Conservation (phyloP, 2,113 vertebrate genomes). For the Neotragus pygmaeus region DNA sequence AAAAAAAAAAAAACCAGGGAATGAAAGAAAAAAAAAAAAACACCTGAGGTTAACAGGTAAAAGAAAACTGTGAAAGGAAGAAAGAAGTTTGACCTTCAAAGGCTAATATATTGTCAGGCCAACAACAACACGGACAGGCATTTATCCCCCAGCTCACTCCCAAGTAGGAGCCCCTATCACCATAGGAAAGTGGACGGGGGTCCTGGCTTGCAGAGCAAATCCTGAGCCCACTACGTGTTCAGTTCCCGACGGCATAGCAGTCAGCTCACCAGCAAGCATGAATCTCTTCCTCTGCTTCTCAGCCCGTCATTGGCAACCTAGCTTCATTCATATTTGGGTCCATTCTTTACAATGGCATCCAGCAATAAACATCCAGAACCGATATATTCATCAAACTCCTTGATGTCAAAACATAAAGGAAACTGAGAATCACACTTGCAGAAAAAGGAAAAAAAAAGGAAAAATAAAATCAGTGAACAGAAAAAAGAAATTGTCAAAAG, state of each 20-base stretch:
- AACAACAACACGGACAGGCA: not conserved
- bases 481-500: conserved; percentile 9
- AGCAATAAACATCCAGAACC: not conserved
- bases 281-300: not conserved
- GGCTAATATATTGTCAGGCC: not conserved
- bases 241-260: not conserved
- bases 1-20: conserved; percentile 16
- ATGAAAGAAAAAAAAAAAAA: conserved; percentile 56
- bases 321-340: not conserved
- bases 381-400: not conserved
- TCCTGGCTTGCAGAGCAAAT: not conserved
- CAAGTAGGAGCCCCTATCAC: not conserved
- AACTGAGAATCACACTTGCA: not conserved
- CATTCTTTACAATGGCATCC: not conserved
- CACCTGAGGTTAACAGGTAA: conserved; percentile 62
- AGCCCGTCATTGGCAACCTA: not conserved
- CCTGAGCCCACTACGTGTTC: rapidly evolving
- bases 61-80: conserved; percentile 45
- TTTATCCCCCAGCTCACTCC: not conserved
- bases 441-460: not conserved
- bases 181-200: not conserved
- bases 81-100: conserved; percentile 73
- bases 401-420: conserved; percentile 23
- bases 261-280: not conserved
- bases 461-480: not conserved